Percentiles rank a stretch among this genome's conserved stretches.
Evolutionary conservation across 2,113 vertebrate species (phyloP).

Genomic region (Lophotis ruficrista): DNA sequence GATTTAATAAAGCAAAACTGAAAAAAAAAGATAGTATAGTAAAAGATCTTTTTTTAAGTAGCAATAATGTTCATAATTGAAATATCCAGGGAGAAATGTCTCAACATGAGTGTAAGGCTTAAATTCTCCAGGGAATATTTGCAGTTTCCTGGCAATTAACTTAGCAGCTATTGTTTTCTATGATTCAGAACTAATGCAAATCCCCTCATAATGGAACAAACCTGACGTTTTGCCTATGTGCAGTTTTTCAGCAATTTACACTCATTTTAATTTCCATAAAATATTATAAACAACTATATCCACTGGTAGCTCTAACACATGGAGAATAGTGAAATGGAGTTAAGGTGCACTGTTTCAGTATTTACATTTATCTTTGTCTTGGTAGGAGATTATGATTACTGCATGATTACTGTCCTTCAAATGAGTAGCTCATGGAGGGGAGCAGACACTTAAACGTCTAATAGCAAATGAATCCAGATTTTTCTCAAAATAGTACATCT

Average conservation of each 20-base stretch:
- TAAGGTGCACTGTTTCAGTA: not conserved
- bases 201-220: not conserved
- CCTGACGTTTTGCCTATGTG: not conserved
- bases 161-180: not conserved
- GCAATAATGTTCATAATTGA: not conserved
- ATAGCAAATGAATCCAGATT: not conserved
- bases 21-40: not conserved
- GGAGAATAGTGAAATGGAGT: not conserved
- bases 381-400: not conserved
- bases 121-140: not conserved
- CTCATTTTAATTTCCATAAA: not conserved
- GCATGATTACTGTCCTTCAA: not conserved
- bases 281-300: not conserved
- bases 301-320: not conserved
- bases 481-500: not conserved
- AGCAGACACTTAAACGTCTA: not conserved
- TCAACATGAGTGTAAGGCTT: not conserved
- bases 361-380: constrained; percentile 21
- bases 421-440: not conserved
- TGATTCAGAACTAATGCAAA: not conserved
- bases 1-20: not conserved
- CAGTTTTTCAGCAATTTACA: not conserved
- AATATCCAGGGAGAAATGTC: not conserved
- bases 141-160: not conserved
- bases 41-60: not conserved